A percentile compares a stretch with the other conserved stretches of the same genome.
Evolutionary conservation across 2,797 vertebrate species (phyloP).

Genomic region (Myotis myotis): DNA sequence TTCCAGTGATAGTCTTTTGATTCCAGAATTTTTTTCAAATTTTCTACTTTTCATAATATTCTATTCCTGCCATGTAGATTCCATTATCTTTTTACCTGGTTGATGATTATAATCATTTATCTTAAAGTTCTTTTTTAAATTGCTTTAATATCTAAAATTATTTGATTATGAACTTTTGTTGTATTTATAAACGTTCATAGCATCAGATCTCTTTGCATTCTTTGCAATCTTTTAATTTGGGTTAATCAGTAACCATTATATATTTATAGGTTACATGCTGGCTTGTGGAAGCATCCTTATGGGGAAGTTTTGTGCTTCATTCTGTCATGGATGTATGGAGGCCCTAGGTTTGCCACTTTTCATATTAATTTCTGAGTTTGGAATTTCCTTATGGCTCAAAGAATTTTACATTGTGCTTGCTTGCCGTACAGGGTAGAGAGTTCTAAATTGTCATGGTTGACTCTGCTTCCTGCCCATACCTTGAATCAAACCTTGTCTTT

Average conservation of each 20-base stretch:
- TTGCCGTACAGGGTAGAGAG: neutral
- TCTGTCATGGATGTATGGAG: neutral
- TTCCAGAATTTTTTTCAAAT: constrained; percentile 9
- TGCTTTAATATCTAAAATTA: neutral
- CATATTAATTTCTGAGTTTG: constrained; percentile 14
- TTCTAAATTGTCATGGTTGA: neutral
- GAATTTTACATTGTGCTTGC: neutral
- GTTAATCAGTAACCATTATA: neutral
- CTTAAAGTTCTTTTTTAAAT: neutral
- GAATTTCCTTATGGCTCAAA: constrained; percentile 4
- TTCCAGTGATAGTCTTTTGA: neutral
- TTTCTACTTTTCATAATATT: neutral
- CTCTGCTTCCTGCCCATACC: neutral
- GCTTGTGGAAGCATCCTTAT: neutral
- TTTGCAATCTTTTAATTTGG: neutral
- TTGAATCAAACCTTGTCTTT: neutral
- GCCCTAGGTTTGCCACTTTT: neutral
- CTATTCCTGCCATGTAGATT: neutral
- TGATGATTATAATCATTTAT: neutral
- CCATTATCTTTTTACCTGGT: neutral
- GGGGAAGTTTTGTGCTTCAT: neutral
- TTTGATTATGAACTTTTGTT: neutral
- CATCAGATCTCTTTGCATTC: neutral
- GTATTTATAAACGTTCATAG: neutral
- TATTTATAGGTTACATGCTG: neutral